Evolutionary conservation across 2,113 vertebrate species (phyloP), one percentile per base, ranked within the genome.

Genomic region (Brachyhypopomus occidentalis): DNA sequence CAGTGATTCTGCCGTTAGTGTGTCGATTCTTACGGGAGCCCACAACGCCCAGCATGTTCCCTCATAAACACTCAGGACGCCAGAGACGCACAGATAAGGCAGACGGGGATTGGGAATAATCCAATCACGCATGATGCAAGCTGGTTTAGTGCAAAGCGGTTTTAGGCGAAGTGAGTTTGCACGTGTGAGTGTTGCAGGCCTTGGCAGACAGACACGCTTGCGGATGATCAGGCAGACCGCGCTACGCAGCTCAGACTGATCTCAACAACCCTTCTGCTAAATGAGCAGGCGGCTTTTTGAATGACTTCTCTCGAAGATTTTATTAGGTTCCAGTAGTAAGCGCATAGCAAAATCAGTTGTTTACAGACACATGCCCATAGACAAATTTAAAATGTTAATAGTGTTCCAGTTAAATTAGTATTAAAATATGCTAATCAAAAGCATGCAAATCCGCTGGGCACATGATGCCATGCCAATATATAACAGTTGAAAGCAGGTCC

Each of bases 11-110:
- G 85, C 87, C 79, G 91, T 94, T 95, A 94, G 94, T 91, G 92
- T 94, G 94, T 92, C 91, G 92, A 93, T 94, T 89, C 91, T 86
- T 94, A 93, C 92, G 92, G 92, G 90, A 88, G 88, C 89, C 92
- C 85, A n/a, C 30, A 3, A 91, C 79, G 77, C 87, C 75, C 88
- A 91, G 76, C 81, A 72, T 85, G 91, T 89, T 82, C 5, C 30
- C 89, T 90, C 89, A 81, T 77, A 83, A 88, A 89, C 87, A 88
- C 77, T 87, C 83, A 84, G 62, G 66, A 70, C 1, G 36, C 1
- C 1, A 4, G 36, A 41, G 66, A 12, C 22, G 9, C 66, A 19
- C 36, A 25, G 19, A 67, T 11, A 41, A 41, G 66, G 66, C 20
- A 41, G 34, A 2, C 66, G 36, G 66, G 34, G 66, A 22, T 22